These are phyloP conservation scores for Nematopogon swammerdamellus DNA, from an alignment of 2,888 invertebrate species.

Conservation along the genomic window DNA sequence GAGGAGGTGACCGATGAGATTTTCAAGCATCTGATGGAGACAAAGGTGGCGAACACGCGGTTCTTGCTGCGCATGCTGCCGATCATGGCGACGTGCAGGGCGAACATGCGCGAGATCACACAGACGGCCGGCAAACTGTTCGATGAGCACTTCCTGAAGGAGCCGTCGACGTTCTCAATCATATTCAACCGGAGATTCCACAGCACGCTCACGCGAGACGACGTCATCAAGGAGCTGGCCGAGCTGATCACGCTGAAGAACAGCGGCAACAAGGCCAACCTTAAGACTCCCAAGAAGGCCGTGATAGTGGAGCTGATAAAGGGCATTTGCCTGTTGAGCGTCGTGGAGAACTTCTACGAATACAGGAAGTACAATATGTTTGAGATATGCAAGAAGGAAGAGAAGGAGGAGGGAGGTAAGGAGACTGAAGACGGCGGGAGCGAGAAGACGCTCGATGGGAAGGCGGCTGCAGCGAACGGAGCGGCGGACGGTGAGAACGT, in stretches of 20 bases:
- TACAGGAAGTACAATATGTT: constrained; percentile 83
- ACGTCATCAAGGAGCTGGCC: constrained; percentile 71
- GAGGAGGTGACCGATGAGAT: constrained; percentile 67
- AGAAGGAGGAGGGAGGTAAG: not conserved
- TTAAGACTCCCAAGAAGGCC: constrained; percentile 72
- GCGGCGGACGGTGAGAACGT: too few relatives aligned
- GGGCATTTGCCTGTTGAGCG: constrained; percentile 73
- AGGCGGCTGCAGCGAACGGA: too few relatives aligned
- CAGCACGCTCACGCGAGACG: constrained; percentile 64
- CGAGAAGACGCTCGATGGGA: not conserved
- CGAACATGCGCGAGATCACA: constrained; percentile 72
- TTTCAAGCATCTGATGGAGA: constrained; percentile 66
- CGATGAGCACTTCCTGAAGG: constrained; percentile 70
- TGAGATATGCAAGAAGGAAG: constrained; percentile 55
- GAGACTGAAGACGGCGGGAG: not conserved
- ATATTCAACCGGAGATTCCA: constrained; percentile 79
- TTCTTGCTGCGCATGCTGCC: constrained; percentile 79
- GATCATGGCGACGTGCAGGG: constrained; percentile 76
- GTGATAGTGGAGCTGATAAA: constrained; percentile 83
- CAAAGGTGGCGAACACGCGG: constrained; percentile 68
- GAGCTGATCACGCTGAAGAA: constrained; percentile 67
- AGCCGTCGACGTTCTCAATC: constrained; percentile 71
- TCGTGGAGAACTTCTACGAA: constrained; percentile 74
- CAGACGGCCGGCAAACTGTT: constrained; percentile 63
- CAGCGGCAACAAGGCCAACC: constrained; percentile 70